These are phyloP conservation scores for Phortica variegata DNA, from an alignment of 1,140 invertebrate genomes.

Conservation along the genomic window DNA sequence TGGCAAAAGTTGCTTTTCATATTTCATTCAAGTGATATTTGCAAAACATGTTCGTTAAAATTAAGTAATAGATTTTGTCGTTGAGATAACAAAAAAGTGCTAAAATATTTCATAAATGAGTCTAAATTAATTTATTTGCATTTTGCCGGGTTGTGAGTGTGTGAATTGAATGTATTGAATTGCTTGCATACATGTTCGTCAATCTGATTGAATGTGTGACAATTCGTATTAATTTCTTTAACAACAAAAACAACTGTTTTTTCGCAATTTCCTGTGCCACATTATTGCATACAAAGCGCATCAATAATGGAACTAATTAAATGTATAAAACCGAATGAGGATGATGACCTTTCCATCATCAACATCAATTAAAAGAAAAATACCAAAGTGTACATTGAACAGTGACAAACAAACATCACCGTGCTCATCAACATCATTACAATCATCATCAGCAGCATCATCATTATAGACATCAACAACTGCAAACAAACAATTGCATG, in stretches of 20 bases:
- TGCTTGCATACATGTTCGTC: too few species aligned
- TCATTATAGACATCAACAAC: constrained; percentile 9
- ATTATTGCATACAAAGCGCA: too few species aligned
- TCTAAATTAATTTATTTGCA: constrained; percentile 45
- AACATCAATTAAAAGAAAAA: too few species aligned
- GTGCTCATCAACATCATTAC: constrained; percentile 13
- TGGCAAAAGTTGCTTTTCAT: constrained; percentile 41
- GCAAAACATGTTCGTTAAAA: constrained; percentile 46
- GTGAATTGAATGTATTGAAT: too few species aligned
- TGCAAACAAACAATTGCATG: constrained; percentile 44
- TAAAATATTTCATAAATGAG: constrained; percentile 52
- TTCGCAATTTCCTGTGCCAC: too few species aligned
- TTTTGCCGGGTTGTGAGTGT: too few species aligned
- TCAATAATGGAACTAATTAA: too few species aligned
- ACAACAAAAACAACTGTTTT: too few species aligned
- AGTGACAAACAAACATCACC: constrained; percentile 23
- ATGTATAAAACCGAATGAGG: too few species aligned
- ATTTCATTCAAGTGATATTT: constrained; percentile 50
- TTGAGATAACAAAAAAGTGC: constrained; percentile 48
- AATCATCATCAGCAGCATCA: constrained; percentile 15
- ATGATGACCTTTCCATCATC: too few species aligned
- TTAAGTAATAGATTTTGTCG: constrained; percentile 55
- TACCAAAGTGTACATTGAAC: background rate
- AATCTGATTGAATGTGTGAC: too few species aligned
- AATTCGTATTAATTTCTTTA: too few species aligned